Evolutionary conservation across 2,797 vertebrate genomes (phyloP), one percentile per base, ranked within the genome.

Genomic region (Atherinosoma microstoma): DNA sequence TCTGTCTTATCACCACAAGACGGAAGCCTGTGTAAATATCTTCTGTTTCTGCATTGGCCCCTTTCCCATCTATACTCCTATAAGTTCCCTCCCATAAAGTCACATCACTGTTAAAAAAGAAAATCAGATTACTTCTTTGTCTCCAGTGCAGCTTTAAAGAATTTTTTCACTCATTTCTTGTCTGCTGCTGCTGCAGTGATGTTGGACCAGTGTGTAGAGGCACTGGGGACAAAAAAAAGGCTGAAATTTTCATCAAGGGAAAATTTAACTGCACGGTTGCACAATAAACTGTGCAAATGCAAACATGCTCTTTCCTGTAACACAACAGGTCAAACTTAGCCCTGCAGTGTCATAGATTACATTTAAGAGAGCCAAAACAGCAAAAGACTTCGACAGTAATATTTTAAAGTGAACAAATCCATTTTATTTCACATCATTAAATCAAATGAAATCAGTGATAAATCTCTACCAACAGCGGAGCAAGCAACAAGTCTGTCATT

Each of bases 371-470:
- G 6, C 15, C 61, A 64, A 22, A 57, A 73, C 59, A 54, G 3
- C 11, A 47, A 84, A 58, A 73, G 38, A 56, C 24, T 59, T 42
- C 15, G 75, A 57, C 13, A 38, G 15, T 27, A 27, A 27, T 30
- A 3, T 74, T 54, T 82, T 78, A 76, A 88, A 88, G 69, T 87
- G 87, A 91, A 87, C 77, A 89, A 88, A 88, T 76, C 84, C 70
- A 75, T 88, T 94, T 95, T 95, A 95, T 94, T 95, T 83, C 78
- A 92, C 89, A 87, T 79, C 67, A 85, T 87, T 81, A 86, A 93
- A 84, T 93, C 82, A 89, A 92, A 92, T 83, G 62, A 87, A 91
- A 88, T 84, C 82, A 87, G 79, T 85, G 83, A 88, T 62, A 85
- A 84, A 81, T 84, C 65, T 85, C 79, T 87, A 85, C 82, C 75